Evolutionary conservation across 1,140 invertebrate species (phyloP), one percentile per base, ranked within the genome.

Genomic region (Alviniconcha marisindica): DNA sequence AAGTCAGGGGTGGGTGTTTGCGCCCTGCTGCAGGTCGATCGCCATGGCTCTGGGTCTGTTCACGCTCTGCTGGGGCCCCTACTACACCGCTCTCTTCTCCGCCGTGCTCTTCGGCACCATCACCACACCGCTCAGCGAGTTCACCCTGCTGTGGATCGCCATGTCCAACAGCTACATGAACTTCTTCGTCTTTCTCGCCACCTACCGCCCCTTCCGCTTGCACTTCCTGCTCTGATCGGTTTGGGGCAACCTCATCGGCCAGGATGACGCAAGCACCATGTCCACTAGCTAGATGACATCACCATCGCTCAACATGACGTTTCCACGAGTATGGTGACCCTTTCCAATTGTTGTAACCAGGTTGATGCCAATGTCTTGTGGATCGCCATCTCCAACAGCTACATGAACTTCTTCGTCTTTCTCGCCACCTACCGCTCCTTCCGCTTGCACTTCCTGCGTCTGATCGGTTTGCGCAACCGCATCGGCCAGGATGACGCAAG

Each of bases 331-430:
- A n/a, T n/a, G n/a, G n/a, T n/a, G n/a, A n/a, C n/a, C n/a, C n/a
- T n/a, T n/a, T n/a, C n/a, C n/a, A n/a, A n/a, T n/a, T n/a, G n/a
- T n/a, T n/a, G n/a, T n/a, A n/a, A n/a, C n/a, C n/a, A n/a, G n/a
- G n/a, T n/a, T n/a, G n/a, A n/a, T n/a, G n/a, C n/a, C n/a, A n/a
- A n/a, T n/a, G 71, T 38, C 71, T 74, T 4, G 14, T 74, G 73
- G 73, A 21, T 76, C 31, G 73, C 73, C 73, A 76, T 76, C 44
- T 76, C 73, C 40, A 76, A 76, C 73, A 76, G 73, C 73, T 76
- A 31, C 73, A 76, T 76, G 73, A 76, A 76, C 73, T 76, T 76
- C 73, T 76, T 76, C 44, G 73, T 76, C 73, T 76, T 76, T 31
- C 42, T 76, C 38, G 73, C 73, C 73, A 76, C 73, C 24, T 76